These are phyloP conservation scores for Meda fulgida DNA, from an alignment of 2,797 vertebrate genomes.

Conservation along the genomic window DNA sequence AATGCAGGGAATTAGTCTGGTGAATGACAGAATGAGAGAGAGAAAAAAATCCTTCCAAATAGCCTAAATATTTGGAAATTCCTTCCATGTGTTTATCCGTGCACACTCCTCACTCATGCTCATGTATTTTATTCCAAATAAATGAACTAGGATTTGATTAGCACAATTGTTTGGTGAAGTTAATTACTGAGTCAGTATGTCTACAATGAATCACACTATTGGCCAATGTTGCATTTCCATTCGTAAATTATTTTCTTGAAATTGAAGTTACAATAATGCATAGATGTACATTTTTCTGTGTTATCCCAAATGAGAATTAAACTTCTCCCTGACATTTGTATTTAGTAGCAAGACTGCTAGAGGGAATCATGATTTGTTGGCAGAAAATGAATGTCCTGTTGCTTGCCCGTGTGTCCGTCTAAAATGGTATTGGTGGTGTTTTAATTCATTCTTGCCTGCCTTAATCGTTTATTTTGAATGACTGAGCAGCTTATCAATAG, in stretches of 20 bases:
- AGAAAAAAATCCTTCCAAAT: conserved; percentile 49
- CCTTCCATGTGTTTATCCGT: conserved; percentile 47
- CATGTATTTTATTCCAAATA: conserved; percentile 42
- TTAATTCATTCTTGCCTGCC: conserved; percentile 68
- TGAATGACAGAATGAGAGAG: conserved; percentile 49
- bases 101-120: conserved; percentile 34
- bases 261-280: conserved; percentile 39
- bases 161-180: conserved; percentile 29
- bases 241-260: conserved; percentile 17
- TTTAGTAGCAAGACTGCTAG: conserved; percentile 41
- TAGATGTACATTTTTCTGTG: not conserved
- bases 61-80: conserved; percentile 44
- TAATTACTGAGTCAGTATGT: conserved; percentile 39
- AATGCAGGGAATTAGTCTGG: conserved; percentile 57
- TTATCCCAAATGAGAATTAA: conserved; percentile 42
- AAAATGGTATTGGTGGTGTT: conserved; percentile 60
- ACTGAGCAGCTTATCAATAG: conserved; percentile 70
- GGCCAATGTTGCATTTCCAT: conserved; percentile 6
- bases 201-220: conserved; percentile 22
- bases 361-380: conserved; percentile 48
- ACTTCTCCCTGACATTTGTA: conserved; percentile 41
- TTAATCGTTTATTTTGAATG: conserved; percentile 76
- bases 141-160: conserved; percentile 36
- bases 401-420: conserved; percentile 52
- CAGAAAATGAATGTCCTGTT: conserved; percentile 51